Evolutionary conservation across 2,113 vertebrate species (phyloP), one percentile per base, ranked within the genome.

Genomic region (Semnopithecus entellus): DNA sequence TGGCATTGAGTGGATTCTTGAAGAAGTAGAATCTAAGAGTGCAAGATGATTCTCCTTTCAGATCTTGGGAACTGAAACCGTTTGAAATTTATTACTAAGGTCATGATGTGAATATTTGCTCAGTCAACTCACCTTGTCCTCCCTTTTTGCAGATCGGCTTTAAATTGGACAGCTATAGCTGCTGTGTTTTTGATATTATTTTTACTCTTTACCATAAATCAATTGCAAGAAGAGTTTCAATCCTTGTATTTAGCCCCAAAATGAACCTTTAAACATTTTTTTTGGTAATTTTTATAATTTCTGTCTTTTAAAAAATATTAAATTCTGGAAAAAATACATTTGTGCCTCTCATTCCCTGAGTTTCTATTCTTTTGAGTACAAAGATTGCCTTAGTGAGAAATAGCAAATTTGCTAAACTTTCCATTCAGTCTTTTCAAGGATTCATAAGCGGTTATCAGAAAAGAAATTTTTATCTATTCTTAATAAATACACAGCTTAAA

Each of bases 1-100:
- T 95, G 99, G 99, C 57, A 98, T 99, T 94, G 98, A 99, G 18
- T 99, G 99, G 99, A 98, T 99, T 91, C 98, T 99, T 91, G 99
- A 98, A 97, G 99, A 99, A 98, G 98, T 98, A 88, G 99, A 99
- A 81, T 96, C 97, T 99, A 98, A 98, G 98, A 98, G 43, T 98
- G 5, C 96, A 96, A 92, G 96, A 83, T 99, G 95, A 98, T 82
- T 40, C 32, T 95, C 43, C 14, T 88, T 75, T 43, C 12, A 25
- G 94, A 94, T 52, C 13, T 94, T 73, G 35, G 57, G 45, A 88
- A 93, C 43, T 70, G 73, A 92, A 97, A 82, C 17, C 22, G 73
- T 88, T 0, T 22, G 9, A 91, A 94, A 52, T 73, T 90, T 80
- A 13, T 88, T 70, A 43, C 30, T 18, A 72, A 95, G 94, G 64